Evolutionary conservation across 2,888 invertebrate species (phyloP).

Genomic region (Aphodius sticticus): DNA sequence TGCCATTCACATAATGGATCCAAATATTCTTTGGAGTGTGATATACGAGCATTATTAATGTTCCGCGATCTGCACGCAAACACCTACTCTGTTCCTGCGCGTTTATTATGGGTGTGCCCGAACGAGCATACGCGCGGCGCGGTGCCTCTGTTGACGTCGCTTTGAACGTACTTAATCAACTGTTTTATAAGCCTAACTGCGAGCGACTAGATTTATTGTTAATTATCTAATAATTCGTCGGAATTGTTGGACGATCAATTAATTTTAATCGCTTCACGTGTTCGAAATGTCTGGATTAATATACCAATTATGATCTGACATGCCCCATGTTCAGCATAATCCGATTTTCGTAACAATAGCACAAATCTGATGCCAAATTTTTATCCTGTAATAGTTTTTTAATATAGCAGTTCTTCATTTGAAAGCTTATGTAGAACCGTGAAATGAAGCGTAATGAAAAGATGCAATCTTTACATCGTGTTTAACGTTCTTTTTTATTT

Average conservation of each 20-base stretch:
- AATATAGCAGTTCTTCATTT: no score
- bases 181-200: constrained; percentile 4
- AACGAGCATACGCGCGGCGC: not conserved
- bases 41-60: not conserved
- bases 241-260: not conserved
- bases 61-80: not conserved
- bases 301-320: not conserved
- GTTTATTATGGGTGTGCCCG: constrained; percentile 4
- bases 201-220: constrained; percentile 4
- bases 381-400: no score
- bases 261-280: not conserved
- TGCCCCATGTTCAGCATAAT: not conserved
- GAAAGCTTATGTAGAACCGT: no score
- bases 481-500: no score
- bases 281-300: not conserved
- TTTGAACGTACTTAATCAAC: constrained; percentile 4
- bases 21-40: not conserved
- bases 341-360: no score
- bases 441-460: no score
- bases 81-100: not conserved
- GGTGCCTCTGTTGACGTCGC: not conserved
- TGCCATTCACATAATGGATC: not conserved
- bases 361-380: no score
- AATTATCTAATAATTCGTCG: not conserved
- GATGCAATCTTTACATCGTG: no score